Conservation (phyloP, 2,113 vertebrate genomes). For the Motacilla alba region DNA sequence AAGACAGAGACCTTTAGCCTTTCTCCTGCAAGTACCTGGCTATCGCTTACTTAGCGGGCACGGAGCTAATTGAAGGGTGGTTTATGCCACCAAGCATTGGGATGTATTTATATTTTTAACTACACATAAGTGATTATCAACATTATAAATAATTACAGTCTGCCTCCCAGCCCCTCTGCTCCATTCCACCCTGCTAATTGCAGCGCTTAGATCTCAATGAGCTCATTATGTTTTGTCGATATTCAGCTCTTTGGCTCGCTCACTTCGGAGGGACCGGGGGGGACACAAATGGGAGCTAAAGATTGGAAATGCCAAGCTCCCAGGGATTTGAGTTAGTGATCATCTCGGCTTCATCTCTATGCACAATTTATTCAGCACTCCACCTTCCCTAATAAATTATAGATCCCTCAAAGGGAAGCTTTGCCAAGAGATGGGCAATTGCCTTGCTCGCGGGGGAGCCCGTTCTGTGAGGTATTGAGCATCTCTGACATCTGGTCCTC, state of each 20-base stretch:
- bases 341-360: conserved; percentile 19
- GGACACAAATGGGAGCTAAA: conserved; percentile 42
- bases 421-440: conserved; percentile 43
- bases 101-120: conserved; percentile 64
- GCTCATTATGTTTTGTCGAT: conserved; percentile 65
- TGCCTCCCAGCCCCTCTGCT: conserved; percentile 63
- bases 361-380: conserved; percentile 54
- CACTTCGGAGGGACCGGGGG: conserved; percentile 15
- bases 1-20: not conserved
- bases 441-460: not conserved
- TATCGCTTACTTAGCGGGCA: not conserved
- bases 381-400: conserved; percentile 64
- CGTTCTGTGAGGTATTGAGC: not conserved
- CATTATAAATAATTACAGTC: conserved; percentile 65
- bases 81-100: conserved; percentile 19
- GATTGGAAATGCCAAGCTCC: conserved; percentile 60
- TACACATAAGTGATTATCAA: conserved; percentile 61
- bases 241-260: conserved; percentile 57
- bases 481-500: conserved; percentile 35
- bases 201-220: conserved; percentile 62
- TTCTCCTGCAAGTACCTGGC: not conserved
- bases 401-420: conserved; percentile 50
- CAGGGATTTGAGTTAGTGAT: conserved; percentile 38
- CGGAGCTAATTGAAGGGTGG: conserved; percentile 32
- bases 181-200: conserved; percentile 64